Conservation (phyloP, 2,888 invertebrate species). For the Aleiodes alternator region DNA sequence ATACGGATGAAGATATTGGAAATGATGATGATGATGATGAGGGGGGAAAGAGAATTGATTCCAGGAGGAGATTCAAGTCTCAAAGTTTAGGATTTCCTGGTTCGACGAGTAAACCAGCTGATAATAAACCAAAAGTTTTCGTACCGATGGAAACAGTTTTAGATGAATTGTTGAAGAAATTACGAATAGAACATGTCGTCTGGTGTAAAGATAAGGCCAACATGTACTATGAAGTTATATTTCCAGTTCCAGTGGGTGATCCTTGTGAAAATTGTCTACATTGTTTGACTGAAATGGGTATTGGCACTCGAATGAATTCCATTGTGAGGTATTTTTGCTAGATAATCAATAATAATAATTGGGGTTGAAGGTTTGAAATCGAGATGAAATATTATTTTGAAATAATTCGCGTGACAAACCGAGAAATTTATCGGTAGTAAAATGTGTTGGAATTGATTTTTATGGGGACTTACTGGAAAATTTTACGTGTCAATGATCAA, state of each 20-base stretch:
- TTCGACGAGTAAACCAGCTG: conserved; percentile 20
- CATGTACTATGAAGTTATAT: conserved; percentile 82
- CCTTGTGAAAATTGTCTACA: conserved; percentile 85
- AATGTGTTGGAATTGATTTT: too few relatives aligned
- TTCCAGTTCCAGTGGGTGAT: conserved; percentile 83
- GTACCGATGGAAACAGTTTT: conserved; percentile 84
- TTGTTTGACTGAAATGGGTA: conserved; percentile 84
- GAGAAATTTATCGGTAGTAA: too few relatives aligned
- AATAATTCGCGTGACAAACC: neutral
- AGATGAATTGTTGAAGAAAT: conserved; percentile 81
- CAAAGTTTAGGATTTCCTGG: conserved; percentile 41
- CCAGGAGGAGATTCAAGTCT: conserved; percentile 43
- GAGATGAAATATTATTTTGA: too few relatives aligned
- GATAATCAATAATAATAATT: neutral
- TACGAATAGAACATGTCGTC: conserved; percentile 82
- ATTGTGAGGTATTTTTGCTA: conserved; percentile 80
- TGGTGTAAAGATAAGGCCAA: conserved; percentile 83
- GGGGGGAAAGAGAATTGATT: conserved; percentile 25
- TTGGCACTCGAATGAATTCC: conserved; percentile 83
- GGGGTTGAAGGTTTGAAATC: neutral
- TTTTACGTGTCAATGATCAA: too few relatives aligned
- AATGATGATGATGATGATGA: conserved; percentile 42
- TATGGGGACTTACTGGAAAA: too few relatives aligned
- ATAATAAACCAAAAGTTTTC: conserved; percentile 72
- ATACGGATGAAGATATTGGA: conserved; percentile 56